Evolutionary conservation across 2,888 invertebrate species (phyloP), one percentile per base, ranked within the genome.

Genomic region (Torymus auratus): DNA sequence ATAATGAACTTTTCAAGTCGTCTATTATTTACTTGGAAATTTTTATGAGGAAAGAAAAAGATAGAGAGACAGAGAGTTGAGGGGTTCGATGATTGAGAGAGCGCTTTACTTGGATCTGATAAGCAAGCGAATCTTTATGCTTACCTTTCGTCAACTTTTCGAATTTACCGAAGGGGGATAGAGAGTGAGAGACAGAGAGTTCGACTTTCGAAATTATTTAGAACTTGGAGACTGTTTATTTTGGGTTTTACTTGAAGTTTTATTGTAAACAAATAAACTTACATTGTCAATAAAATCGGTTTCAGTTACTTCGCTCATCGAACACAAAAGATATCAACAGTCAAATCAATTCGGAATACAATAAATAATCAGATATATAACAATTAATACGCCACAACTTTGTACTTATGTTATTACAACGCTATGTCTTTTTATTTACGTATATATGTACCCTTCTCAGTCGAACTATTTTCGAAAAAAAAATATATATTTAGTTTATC

Each of bases 11-110:
- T 68, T 50, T 41, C 41, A 70, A 62, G 10, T 70, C 53, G 52
- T 74, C 41, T 52, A 56, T 60, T 58, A 23, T 76, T 76, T 65
- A 81, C 17, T 68, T 70, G 58, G 50, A 17, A 74, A 13, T 73
- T 13, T 58, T 78, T 56, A 73, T 81, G 62, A 72, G 61, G 52
- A 60, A 68, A 72, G 41, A 41, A 41, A 41, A 7, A 41, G 3
- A 28, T 3, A 28, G 41, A 41, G 41, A 41, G 41, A 41, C 1
- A 41, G 5, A 41, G 41, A 41, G 67, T 72, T 81, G 3, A 60
- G 61, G 65, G 81, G 70, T 78, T 75, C 65, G 56, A 78, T 81
- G 78, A 70, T 64, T 62, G 65, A 81, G 65, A 81, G 78, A 81
- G 78, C 68, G 74, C 71, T 77, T 70, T 70, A 78, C 74, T 71